Evolutionary conservation across 2,113 vertebrate genomes (phyloP).

Genomic region (Ptilonorhynchus violaceus): DNA sequence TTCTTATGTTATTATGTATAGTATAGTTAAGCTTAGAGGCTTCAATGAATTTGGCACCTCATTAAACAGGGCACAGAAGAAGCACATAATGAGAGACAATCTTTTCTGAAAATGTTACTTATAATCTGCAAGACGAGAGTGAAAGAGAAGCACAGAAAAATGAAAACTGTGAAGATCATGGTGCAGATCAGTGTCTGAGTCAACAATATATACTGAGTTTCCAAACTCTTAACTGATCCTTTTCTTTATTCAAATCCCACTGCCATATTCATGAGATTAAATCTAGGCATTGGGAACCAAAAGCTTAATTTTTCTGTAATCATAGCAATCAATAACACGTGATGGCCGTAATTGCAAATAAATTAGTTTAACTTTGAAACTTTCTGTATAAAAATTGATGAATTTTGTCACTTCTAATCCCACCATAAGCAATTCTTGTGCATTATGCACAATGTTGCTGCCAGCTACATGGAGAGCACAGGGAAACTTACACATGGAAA

Average conservation of each 20-base stretch:
- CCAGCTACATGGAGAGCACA: conserved; percentile 6
- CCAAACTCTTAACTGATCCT: background rate
- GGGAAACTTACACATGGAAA: background rate
- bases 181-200: background rate
- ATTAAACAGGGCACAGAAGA: background rate
- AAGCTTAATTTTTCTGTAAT: background rate
- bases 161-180: background rate
- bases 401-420: background rate
- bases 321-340: conserved; percentile 7
- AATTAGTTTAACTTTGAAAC: conserved; percentile 44
- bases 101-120: background rate
- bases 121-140: background rate
- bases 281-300: background rate
- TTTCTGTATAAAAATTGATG: conserved; percentile 6
- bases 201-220: background rate
- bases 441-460: background rate
- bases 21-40: background rate
- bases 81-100: background rate
- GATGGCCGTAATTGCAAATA: conserved; percentile 33
- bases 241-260: background rate
- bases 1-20: background rate
- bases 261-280: conserved; percentile 15
- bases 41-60: background rate
- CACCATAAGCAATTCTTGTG: background rate
- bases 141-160: background rate